Conservation (phyloP, 2,797 vertebrate species). For the Urophycis tenuis region DNA sequence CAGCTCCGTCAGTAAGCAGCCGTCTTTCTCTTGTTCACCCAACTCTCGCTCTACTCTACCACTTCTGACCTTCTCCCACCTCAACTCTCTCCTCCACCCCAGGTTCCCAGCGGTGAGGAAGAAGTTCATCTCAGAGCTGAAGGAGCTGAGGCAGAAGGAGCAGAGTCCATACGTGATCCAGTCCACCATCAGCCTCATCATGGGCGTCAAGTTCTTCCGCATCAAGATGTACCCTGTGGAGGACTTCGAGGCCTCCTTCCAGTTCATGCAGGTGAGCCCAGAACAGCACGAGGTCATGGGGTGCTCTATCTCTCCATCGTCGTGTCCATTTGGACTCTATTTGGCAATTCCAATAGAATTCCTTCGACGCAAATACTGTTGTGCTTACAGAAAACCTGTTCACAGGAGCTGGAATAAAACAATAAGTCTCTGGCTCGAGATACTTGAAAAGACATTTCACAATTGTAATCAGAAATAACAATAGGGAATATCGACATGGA, state of each 20-base stretch:
- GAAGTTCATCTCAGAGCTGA: conserved; percentile 96
- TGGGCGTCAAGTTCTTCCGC: conserved; percentile 99
- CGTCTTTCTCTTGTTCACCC: too few species aligned
- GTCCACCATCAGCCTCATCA: conserved; percentile 97
- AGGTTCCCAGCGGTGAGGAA: conserved; percentile 98
- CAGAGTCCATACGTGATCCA: conserved; percentile 91
- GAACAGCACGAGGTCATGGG: not conserved
- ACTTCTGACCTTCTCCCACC: too few species aligned
- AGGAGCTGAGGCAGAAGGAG: conserved; percentile 94
- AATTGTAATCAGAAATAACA: not conserved
- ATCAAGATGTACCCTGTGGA: conserved; percentile 99
- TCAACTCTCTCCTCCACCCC: conserved; percentile 10
- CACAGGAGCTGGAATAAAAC: not conserved
- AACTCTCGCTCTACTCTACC: not conserved
- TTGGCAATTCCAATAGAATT: not conserved
- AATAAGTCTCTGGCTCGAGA: not conserved
- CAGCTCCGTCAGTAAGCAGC: not conserved
- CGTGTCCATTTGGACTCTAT: not conserved
- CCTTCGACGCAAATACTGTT: not conserved
- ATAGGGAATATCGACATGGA: not conserved
- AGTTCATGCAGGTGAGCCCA: conserved; percentile 93
- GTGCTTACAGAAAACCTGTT: not conserved
- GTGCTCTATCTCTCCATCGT: not conserved
- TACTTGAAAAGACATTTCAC: not conserved
- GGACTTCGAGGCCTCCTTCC: conserved; percentile 97